Evolutionary conservation across 2,888 invertebrate genomes (phyloP).

Genomic region (Abscondita cerata): DNA sequence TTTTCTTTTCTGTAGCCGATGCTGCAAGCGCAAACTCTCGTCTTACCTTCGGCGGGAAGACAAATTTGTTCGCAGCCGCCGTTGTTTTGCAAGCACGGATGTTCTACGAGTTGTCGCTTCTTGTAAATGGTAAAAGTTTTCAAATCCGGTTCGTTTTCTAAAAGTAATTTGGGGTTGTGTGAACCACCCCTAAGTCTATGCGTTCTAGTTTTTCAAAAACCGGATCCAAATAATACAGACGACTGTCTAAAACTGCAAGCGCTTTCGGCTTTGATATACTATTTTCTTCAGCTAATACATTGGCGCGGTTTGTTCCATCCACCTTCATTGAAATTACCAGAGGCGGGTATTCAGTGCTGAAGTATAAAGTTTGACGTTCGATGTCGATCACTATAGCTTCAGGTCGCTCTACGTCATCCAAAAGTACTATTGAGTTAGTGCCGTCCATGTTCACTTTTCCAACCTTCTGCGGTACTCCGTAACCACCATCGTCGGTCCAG

Average conservation of each 20-base stretch:
- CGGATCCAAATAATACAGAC: slow-evolving; percentile 88
- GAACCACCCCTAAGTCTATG: slow-evolving; percentile 79
- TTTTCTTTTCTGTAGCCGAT: slow-evolving; percentile 85
- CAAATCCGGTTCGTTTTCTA: slow-evolving; percentile 88
- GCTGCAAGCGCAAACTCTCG: slow-evolving; percentile 86
- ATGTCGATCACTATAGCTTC: slow-evolving; percentile 88
- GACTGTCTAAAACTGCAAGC: slow-evolving; percentile 80
- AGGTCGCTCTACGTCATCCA: slow-evolving; percentile 74
- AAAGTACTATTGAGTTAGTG: slow-evolving; percentile 74
- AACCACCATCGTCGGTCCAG: slow-evolving; percentile 96
- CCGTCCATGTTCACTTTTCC: slow-evolving; percentile 95
- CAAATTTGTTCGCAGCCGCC: slow-evolving; percentile 97
- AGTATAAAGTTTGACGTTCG: slow-evolving; percentile 85
- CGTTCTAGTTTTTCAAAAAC: slow-evolving; percentile 87
- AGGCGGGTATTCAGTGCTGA: slow-evolving; percentile 80
- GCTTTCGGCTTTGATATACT: slow-evolving; percentile 81
- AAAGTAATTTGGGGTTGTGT: slow-evolving; percentile 72
- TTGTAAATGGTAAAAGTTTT: slow-evolving; percentile 88
- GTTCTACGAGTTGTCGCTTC: slow-evolving; percentile 80
- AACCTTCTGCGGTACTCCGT: slow-evolving; percentile 87
- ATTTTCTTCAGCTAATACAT: slow-evolving; percentile 72
- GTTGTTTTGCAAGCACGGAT: slow-evolving; percentile 85
- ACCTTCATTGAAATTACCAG: slow-evolving; percentile 74
- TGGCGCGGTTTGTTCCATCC: slow-evolving; percentile 73
- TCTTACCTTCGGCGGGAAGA: slow-evolving; percentile 80